phyloP scores from a whole-genome alignment of 2,888 invertebrate species.

The Eupeodes latifasciatus region DNA sequence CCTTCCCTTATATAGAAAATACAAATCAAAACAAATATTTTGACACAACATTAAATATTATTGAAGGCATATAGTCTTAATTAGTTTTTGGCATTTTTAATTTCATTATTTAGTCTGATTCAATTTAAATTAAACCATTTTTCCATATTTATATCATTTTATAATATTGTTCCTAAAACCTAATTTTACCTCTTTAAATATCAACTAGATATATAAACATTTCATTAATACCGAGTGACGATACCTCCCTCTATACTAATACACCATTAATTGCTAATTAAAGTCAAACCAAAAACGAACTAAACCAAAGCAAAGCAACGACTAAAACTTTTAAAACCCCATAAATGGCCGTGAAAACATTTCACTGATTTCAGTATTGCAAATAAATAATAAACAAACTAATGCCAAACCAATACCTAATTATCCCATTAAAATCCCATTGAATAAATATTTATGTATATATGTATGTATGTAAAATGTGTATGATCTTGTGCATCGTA shows the following conservation, averaged over 20 bases:
- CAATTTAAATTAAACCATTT: too few relatives aligned
- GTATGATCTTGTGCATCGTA: background rate
- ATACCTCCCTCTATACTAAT: background rate
- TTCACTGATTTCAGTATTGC: background rate
- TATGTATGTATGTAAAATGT: background rate
- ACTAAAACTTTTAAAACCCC: background rate
- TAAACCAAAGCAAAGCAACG: background rate
- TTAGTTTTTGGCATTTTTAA: too few relatives aligned
- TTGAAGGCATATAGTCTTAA: too few relatives aligned
- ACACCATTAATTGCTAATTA: slow-evolving; percentile 33
- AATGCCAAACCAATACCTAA: slow-evolving; percentile 47
- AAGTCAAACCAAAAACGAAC: slow-evolving; percentile 8
- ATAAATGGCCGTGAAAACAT: slow-evolving; percentile 18
- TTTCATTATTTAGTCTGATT: too few relatives aligned
- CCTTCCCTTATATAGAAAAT: too few relatives aligned
- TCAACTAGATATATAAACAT: too few relatives aligned
- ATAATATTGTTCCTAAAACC: too few relatives aligned
- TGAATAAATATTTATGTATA: slow-evolving; percentile 11
- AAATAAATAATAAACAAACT: slow-evolving; percentile 20
- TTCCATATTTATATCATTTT: too few relatives aligned
- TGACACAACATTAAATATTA: too few relatives aligned
- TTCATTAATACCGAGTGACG: background rate
- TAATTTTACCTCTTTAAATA: background rate
- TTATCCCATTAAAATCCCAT: slow-evolving; percentile 64
- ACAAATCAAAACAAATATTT: too few relatives aligned